Percentiles rank a stretch among this genome's conserved stretches.
These are phyloP conservation scores for Rallus crepitans DNA, from an alignment of 2,797 vertebrate genomes.

Conservation along the genomic window DNA sequence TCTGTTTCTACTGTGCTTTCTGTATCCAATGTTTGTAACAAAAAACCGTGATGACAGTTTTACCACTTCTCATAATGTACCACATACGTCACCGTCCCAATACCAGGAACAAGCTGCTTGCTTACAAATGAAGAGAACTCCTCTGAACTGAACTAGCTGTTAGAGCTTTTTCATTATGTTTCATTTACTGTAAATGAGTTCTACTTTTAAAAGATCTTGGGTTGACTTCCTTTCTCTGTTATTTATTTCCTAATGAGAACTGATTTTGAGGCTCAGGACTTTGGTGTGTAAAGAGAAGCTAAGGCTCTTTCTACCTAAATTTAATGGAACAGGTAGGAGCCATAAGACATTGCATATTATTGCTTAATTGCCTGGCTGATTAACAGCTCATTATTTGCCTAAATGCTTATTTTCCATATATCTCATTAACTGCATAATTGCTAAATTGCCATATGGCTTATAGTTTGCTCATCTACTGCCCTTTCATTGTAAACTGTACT, in stretches of 20 bases:
- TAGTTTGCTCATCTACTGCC: not conserved
- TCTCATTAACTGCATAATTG: not conserved
- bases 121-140: not conserved
- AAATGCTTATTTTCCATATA: slow-evolving; percentile 12
- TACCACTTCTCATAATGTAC: not conserved
- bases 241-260: not conserved
- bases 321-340: slow-evolving; percentile 1
- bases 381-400: slow-evolving; percentile 27
- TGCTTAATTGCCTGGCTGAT: slow-evolving; percentile 29
- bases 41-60: not conserved
- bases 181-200: not conserved
- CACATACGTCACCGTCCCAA: not conserved
- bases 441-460: not conserved
- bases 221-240: not conserved
- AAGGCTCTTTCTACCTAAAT: not conserved
- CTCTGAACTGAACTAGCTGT: not conserved
- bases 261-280: not conserved
- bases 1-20: not conserved
- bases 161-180: not conserved
- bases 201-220: not conserved
- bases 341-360: not conserved
- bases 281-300: not conserved
- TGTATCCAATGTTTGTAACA: not conserved
- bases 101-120: not conserved
- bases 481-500: not conserved